Evolutionary conservation across 2,888 invertebrate genomes (phyloP), one percentile per base, ranked within the genome.

Genomic region (Craniophora ligustri): DNA sequence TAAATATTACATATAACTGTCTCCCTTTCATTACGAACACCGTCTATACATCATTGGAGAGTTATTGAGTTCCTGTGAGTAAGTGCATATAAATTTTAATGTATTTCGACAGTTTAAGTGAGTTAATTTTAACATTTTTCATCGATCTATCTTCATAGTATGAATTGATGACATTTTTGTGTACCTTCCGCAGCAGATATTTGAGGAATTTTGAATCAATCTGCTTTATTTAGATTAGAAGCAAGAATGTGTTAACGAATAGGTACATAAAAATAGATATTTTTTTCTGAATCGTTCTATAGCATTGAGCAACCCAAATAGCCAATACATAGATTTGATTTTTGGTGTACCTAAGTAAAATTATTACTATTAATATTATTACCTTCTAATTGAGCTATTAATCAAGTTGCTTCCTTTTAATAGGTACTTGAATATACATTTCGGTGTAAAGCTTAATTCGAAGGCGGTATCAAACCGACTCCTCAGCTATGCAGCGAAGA

Each of bases 401-500:
- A 30, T 19, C n/a, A 26, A 26, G 19, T 19, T n/a, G 10, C 3
- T 32, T 58, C 18, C 45, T 44, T 66, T 44, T 66, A 45, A 58
- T 58, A 57, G 66, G 26, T 6, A 15, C 31, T 14, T n/a, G 28
- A 18, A 34, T 38, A 39, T 14, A 38, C 28, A 30, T 28, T 31
- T 5, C 10, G 6, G 26, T 32, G 32, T 34, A 44, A 65, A 66
- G 49, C 57, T 70, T 64, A 65, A 70, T 70, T 45, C 70, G 40
- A 57, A 65, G 64, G 59, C 59, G 66, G 44, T 64, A 70, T 45
- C 66, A 47, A 63, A 44, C 71, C 32, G 26, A 35, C 26, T 45
- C 35, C 71, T 67, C 75, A 69, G 75, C 67, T 78, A 86, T 79
- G 82, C 80, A 80, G 71, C 41, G 85, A 88, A 90, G 87, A 90